phyloP scores from a whole-genome alignment of 2,888 invertebrate genomes.

The Phania funesta region DNA sequence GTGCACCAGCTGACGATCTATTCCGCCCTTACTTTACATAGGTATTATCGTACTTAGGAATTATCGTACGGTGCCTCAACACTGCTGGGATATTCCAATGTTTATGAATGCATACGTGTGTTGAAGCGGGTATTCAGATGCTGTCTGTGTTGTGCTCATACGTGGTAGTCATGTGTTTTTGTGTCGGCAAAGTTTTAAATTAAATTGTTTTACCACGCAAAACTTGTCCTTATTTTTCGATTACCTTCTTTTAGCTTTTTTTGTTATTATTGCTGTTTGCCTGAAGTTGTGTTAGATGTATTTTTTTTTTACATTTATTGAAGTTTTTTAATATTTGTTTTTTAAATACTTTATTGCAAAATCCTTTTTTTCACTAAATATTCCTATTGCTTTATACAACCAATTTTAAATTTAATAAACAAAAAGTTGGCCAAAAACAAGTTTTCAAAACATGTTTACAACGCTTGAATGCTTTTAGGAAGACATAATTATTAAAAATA shows the following conservation, averaged over 20 bases:
- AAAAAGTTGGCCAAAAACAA: neutral
- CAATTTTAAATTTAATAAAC: neutral
- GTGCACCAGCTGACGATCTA: too few relatives aligned
- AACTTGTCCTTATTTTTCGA: constrained; percentile 65
- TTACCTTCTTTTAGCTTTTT: constrained; percentile 56
- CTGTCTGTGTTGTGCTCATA: neutral
- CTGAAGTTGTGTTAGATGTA: neutral
- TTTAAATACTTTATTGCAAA: neutral
- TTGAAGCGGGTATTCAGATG: constrained; percentile 15
- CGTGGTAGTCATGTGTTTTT: constrained; percentile 29
- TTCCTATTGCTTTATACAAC: neutral
- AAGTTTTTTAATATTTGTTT: neutral
- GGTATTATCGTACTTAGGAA: neutral
- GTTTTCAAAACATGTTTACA: too few relatives aligned
- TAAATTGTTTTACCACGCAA: constrained; percentile 69
- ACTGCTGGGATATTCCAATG: neutral
- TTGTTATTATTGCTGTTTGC: constrained; percentile 26
- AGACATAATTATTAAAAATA: too few relatives aligned
- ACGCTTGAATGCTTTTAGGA: too few relatives aligned
- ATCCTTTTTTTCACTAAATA: neutral
- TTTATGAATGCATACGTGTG: neutral
- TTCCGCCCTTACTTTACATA: too few relatives aligned
- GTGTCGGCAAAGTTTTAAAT: constrained; percentile 69
- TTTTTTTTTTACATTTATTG: constrained; percentile 19
- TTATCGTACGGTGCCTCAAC: neutral